These are phyloP conservation scores for Melipona bicolor DNA, from an alignment of 2,888 invertebrate genomes.

Conservation along the genomic window DNA sequence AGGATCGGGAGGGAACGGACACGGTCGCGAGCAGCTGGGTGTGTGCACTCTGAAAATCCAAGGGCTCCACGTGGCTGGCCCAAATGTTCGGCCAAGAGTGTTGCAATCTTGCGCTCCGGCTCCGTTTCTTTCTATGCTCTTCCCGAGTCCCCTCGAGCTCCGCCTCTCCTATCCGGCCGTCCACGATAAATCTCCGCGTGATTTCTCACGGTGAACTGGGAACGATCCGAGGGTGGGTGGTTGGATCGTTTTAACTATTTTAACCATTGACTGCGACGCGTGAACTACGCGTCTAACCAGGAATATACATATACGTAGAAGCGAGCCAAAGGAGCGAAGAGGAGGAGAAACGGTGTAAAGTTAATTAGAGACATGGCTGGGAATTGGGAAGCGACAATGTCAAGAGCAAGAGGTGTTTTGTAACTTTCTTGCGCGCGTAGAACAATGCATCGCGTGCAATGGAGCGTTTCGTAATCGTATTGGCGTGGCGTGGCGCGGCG, in stretches of 20 bases:
- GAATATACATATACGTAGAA: neutral
- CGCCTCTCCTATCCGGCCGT: neutral
- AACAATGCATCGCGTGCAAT: neutral
- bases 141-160: neutral
- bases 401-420: neutral
- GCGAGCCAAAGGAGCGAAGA: neutral
- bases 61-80: constrained; percentile 71
- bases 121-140: constrained; percentile 43
- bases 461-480: neutral
- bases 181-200: constrained; percentile 43
- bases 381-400: neutral
- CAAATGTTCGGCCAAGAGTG: constrained; percentile 51
- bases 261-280: constrained; percentile 6
- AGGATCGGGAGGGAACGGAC: constrained; percentile 29
- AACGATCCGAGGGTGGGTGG: constrained; percentile 18
- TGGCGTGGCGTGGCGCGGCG: neutral
- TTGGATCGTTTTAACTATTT: neutral
- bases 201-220: constrained; percentile 58
- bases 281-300: neutral
- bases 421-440: too few relatives aligned
- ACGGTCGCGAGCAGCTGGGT: constrained; percentile 34
- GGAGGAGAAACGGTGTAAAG: neutral
- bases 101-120: constrained; percentile 68
- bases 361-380: neutral
- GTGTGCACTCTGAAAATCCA: constrained; percentile 55